Evolutionary conservation across 2,113 vertebrate species (phyloP), one percentile per base, ranked within the genome.

Genomic region (Pitta sordida): DNA sequence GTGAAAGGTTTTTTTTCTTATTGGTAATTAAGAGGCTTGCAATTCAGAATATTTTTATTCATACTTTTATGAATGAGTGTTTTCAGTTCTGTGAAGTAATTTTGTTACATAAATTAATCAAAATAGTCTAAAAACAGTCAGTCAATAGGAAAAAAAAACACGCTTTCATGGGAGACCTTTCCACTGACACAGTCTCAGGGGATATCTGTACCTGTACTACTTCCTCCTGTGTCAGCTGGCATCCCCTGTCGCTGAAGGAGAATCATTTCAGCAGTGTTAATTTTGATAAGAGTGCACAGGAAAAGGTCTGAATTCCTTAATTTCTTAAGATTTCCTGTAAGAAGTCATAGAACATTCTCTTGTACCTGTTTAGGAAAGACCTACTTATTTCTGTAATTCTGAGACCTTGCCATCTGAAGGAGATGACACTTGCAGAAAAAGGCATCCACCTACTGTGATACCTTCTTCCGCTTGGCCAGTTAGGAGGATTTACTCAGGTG

Each of bases 361-460:
- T 67, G 14, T 59, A 5, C 21, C 41, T 26, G 13, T 71, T 84
- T 75, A 71, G 23, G 30, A 91, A 75, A 75, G 10, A 29, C 55
- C 11, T 51, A 23, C 3, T 49, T 89, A 22, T 16, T 84, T 82
- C 32, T 59, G 7, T 67, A 27, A 34, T 63, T 84, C 12, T 63
- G 39, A 75, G 52, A 11, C 16, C 8, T 18, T 90, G 12, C 20
- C 34, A n/a, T 15, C 48, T 53, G 16, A 69, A 36, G 46, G 43
- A 58, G 27, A 32, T 19, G 7, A 5, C 43, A 41, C 8, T 71
- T 78, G 30, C 16, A 78, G 43, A 49, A 63, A 51, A 74, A 32
- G 13, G 8, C 24, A 53, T 6, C 4, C 10, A 27, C 2, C 1
- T 43, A 6, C 23, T 32, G 3, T 44, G 17, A 7, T 43, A 15